Evolutionary conservation across 2,797 vertebrate species (phyloP).

Genomic region (Loriculus beryllinus): DNA sequence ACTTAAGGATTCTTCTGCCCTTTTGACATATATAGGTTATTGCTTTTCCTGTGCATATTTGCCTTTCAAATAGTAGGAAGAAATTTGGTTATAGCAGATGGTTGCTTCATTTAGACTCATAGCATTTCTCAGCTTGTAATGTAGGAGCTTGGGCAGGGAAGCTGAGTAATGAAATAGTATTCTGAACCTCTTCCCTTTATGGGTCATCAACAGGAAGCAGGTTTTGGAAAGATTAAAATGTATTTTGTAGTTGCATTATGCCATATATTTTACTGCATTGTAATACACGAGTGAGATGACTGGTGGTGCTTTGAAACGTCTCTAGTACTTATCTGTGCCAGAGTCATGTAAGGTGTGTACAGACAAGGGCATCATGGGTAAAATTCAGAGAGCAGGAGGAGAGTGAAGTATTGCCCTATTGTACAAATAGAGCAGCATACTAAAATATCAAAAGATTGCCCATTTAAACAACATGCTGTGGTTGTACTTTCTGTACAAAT

Average conservation of each 20-base stretch:
- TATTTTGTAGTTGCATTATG: neutral
- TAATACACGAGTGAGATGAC: neutral
- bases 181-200: neutral
- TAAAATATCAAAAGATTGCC: neutral
- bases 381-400: neutral
- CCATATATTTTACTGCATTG: neutral
- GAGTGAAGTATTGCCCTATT: slow-evolving; percentile 8
- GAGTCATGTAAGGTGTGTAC: neutral
- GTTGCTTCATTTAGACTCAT: neutral
- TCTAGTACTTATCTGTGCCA: neutral
- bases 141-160: neutral
- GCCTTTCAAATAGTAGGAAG: neutral
- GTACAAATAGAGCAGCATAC: neutral
- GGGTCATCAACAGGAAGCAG: neutral
- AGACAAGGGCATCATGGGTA: neutral
- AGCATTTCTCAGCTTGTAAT: neutral
- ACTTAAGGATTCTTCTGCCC: neutral
- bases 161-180: neutral
- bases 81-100: neutral
- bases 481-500: neutral
- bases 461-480: neutral
- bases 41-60: neutral
- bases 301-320: neutral
- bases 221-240: slow-evolving; percentile 9
- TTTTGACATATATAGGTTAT: neutral